Evolutionary conservation across 1,140 invertebrate genomes (phyloP), one percentile per base, ranked within the genome.

Genomic region (Bacillus rossius): DNA sequence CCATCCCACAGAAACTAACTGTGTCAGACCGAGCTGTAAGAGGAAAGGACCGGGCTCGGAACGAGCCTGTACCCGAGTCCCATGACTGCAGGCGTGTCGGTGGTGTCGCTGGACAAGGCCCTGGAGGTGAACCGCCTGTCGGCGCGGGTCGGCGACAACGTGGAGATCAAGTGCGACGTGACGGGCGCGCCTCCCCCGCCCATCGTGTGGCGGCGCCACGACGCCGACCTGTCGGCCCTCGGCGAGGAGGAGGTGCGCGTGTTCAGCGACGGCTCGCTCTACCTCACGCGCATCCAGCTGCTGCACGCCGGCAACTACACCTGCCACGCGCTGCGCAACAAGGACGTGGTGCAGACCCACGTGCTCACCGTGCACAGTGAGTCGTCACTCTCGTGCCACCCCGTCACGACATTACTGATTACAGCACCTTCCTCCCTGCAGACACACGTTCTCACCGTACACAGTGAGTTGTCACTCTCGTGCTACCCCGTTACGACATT

Each of bases 251-350:
- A 83, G 61, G 77, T 86, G 49, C 75, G 84, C 42, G 84, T 88
- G 8, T 87, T 87, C 70, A 81, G 78, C 37, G 86, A 88, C 64
- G 88, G 87, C 0, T 86, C 85, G 19, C 74, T 92, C 8, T 92
- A 89, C 71, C 75, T 91, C 50, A 88, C 84, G 26, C 80, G 83
- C 49, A 82, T 90, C 41, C 86, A 88, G 63, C 75, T 91, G 26
- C 79, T 88, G 19, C 86, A 91, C 68, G 84, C 86, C 23, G 89
- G 89, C 10, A 92, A 92, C 77, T 91, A 89, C 72, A 87, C 86
- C 1, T 92, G 89, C 69, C 83, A 89, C 66, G 87, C 88, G 20
- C 79, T 86, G 61, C 78, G 85, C 25, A 88, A 89, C 68, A 81
- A 84, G 37, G 84, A 87, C 64, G 81, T 90, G 19, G 82, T 87